Evolutionary conservation across 2,113 vertebrate species (phyloP), one percentile per base, ranked within the genome.

Genomic region (Alouatta palliata): DNA sequence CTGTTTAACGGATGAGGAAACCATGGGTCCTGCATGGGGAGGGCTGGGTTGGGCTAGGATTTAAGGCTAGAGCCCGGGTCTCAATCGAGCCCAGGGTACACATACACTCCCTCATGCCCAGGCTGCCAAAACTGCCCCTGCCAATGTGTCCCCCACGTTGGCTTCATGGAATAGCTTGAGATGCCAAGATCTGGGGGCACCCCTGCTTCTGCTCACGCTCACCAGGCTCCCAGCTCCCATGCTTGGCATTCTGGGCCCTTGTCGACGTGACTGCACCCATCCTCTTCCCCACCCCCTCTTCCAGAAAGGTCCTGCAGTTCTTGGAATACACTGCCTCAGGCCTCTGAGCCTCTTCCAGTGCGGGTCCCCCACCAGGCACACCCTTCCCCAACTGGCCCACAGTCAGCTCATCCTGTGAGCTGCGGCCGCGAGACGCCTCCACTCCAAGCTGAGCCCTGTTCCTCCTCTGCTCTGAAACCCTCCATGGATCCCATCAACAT

Each of bases 121-220:
- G 16, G 54, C 9, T n/a, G 43, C 79, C 84, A 79, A 71, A 8
- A 19, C 35, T 1, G 4, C 3, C 58, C 80, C 49, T 16, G 43
- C n/a, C 80, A 35, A 52, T 11, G 0, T 4, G 66, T n/a, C 10
- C 20, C 32, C 49, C 23, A 30, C 0, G 1, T 1, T 0, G 2
- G 66, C 73, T 86, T 35, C 37, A 8, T 1, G 37, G 6, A 7
- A 75, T 9, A 75, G 8, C 19, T 6, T 2, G 9, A 23, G 30
- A 23, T 0, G 1, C 37, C 47, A 21, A 75, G 45, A 49, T 20
- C 27, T 16, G 27, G 14, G 8, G 1, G 40, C 19, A 2, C 3
- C 23, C 11, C 30, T n/a, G 61, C 54, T 30, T 16, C 82, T 17
- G 30, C 35, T 56, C 49, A 4, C 82, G 76, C 52, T 52, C 7